These are phyloP conservation scores for Patagioenas fasciata DNA, from an alignment of 2,113 vertebrate genomes.

Conservation along the genomic window DNA sequence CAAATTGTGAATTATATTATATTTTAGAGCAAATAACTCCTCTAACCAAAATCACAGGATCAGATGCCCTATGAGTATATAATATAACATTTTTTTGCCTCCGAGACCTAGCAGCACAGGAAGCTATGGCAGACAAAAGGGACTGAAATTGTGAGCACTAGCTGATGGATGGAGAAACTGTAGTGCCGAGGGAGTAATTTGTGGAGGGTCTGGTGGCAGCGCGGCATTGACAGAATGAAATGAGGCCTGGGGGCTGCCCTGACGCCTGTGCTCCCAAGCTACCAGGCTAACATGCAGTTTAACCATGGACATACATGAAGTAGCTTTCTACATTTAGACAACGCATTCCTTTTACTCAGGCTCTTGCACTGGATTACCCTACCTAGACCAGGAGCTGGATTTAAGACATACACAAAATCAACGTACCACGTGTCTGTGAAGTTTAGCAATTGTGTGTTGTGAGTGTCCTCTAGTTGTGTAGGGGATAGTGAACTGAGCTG, in stretches of 20 bases:
- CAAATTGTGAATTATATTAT: not conserved
- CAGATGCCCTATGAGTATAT: not conserved
- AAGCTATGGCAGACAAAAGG: not conserved
- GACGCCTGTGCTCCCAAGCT: not conserved
- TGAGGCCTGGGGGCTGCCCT: not conserved
- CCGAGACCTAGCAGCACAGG: not conserved
- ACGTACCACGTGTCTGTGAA: fast-evolving
- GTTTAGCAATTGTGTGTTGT: not conserved
- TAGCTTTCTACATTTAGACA: not conserved
- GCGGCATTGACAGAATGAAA: not conserved
- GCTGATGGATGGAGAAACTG: slow-evolving; percentile 4
- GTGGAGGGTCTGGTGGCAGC: not conserved
- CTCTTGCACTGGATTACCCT: not conserved
- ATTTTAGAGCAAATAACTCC: not conserved
- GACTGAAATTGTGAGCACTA: not conserved
- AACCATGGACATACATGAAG: not conserved
- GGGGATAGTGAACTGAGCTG: fast-evolving
- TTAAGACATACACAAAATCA: not conserved
- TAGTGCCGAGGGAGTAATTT: not conserved
- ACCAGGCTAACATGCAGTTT: fast-evolving
- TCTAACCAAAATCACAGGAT: not conserved
- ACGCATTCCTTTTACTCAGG: not conserved
- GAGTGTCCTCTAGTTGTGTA: not conserved
- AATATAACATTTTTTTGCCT: not conserved
- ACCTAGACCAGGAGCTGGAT: not conserved